phyloP scores from a whole-genome alignment of 1,140 invertebrate genomes.

The Scaptodrosophila lebanonensis region DNA sequence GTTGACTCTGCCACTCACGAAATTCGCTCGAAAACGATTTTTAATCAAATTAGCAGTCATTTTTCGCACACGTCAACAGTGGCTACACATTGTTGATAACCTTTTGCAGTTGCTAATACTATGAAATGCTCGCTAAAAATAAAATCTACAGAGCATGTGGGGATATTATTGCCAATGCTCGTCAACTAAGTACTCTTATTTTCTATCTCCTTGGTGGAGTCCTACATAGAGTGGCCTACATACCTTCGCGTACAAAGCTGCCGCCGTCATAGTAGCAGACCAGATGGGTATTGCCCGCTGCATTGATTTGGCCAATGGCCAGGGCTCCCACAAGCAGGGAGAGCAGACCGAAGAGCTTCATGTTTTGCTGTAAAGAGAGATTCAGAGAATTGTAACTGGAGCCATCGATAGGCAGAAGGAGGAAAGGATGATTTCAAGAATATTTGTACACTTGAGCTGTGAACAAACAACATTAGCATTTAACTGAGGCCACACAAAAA shows the following conservation, averaged over 20 bases:
- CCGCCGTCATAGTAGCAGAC: constrained; percentile 85
- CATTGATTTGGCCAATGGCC: constrained; percentile 46
- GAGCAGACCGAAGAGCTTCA: constrained; percentile 64
- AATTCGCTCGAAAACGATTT: too few species aligned
- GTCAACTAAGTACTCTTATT: too few species aligned
- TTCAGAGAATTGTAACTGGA: not conserved
- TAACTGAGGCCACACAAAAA: too few species aligned
- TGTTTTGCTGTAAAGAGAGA: constrained; percentile 25
- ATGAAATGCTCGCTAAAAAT: not conserved
- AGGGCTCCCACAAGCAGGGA: constrained; percentile 71
- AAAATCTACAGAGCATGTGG: too few species aligned
- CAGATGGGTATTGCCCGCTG: constrained; percentile 78
- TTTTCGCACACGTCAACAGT: not conserved
- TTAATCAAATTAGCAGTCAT: not conserved
- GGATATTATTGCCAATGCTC: too few species aligned
- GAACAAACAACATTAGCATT: too few species aligned
- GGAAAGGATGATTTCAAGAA: too few species aligned
- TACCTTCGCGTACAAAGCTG: constrained; percentile 82
- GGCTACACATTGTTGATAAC: constrained; percentile 18
- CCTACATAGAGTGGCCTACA: constrained; percentile 74
- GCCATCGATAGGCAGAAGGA: too few species aligned
- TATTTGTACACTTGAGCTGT: too few species aligned
- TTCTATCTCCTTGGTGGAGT: too few species aligned
- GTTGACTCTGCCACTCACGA: too few species aligned
- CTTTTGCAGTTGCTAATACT: constrained; percentile 18